Evolutionary conservation across 2,888 invertebrate genomes (phyloP), one percentile per base, ranked within the genome.

Genomic region (Agriopis leucophaearia): DNA sequence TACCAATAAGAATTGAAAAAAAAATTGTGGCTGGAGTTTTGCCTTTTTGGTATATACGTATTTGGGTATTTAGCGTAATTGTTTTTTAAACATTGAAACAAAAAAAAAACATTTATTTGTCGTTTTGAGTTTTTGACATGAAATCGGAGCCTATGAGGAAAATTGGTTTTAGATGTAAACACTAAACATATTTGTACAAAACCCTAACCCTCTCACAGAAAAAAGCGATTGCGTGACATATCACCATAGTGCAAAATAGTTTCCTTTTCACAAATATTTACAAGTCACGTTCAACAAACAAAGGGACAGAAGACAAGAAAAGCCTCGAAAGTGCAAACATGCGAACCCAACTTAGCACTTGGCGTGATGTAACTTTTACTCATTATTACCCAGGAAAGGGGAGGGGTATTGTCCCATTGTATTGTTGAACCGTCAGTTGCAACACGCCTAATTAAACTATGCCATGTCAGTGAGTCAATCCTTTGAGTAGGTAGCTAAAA

Each of bases 401-500:
- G 60, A 61, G 55, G 74, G 65, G 71, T 74, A 71, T 71, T 75
- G 74, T 75, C 69, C 74, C 56, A 75, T 75, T 74, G 72, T 75
- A 56, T 72, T 66, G 69, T 40, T 69, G 42, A 70, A 66, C 70
- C 58, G 56, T 69, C 65, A 51, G 55, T 69, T 64, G 68, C 68
- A 64, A 56, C 68, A 56, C 40, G 51, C 38, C 52, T 62, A 66
- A 62, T 67, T 67, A 52, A 62, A 67, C 66, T 42, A 27, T 63
- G 67, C 55, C 63, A 63, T 63, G 67, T 59, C 63, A 63, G 48
- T 59, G 54, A 67, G 67, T 38, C 58, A 63, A 58, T 54, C 44
- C 50, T 64, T 67, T 55, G n/a, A 44, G 54, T 58, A 35, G 16
- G 42, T 40, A 16, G 50, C 16, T 64, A 36, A 50, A 8, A 13